Evolutionary conservation across 2,888 invertebrate species (phyloP).

Genomic region (Lasioglossum calceatum): DNA sequence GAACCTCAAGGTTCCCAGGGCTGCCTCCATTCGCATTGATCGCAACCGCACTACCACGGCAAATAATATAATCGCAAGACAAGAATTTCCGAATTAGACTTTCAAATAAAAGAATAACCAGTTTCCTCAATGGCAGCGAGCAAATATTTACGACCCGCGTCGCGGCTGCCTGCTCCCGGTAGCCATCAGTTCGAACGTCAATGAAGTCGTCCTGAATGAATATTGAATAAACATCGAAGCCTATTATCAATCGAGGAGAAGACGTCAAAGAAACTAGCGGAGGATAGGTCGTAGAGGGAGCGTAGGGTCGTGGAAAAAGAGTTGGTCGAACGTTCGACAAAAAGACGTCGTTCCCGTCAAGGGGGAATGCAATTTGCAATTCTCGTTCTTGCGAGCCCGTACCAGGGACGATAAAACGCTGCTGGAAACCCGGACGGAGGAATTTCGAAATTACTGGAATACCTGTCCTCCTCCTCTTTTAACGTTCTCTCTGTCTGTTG

Average conservation of each 20-base stretch:
- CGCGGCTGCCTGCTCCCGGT: not conserved
- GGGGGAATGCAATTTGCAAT: constrained; percentile 37
- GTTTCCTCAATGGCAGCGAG: not conserved
- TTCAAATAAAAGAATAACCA: not conserved
- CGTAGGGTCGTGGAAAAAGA: not conserved
- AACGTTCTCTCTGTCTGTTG: not conserved
- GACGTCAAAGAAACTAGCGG: not conserved
- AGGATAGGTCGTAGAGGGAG: not conserved
- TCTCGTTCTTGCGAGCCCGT: constrained; percentile 16
- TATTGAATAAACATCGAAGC: not conserved
- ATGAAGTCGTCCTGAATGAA: constrained; percentile 7
- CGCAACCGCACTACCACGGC: not conserved
- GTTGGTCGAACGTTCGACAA: not conserved
- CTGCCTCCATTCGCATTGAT: not conserved
- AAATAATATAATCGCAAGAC: not conserved
- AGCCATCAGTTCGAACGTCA: not conserved
- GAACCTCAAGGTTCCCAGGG: not conserved
- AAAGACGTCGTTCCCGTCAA: constrained; percentile 14
- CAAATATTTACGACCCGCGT: not conserved
- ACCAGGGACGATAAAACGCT: constrained; percentile 22
- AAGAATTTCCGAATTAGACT: not conserved
- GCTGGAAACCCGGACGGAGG: constrained; percentile 27
- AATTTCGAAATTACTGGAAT: constrained; percentile 45
- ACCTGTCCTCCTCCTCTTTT: not conserved
- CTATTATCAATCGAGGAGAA: constrained; percentile 1